Conservation (phyloP, 53 echinoderm and acorn worm species). For the Luidia sarsii region DNA sequence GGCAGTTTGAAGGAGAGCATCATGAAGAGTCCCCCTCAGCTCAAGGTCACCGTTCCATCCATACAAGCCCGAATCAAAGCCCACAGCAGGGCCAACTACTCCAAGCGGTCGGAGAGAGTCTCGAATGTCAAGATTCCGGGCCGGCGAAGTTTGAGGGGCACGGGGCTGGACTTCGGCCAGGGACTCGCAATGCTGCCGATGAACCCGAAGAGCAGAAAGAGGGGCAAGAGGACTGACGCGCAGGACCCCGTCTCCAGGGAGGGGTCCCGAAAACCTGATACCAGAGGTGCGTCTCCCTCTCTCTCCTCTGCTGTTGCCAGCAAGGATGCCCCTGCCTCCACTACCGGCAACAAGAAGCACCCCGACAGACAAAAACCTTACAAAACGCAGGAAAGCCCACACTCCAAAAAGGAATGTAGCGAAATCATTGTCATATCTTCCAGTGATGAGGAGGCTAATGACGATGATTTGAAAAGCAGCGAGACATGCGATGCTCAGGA, state of each 20-base stretch:
- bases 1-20: slow-evolving; percentile 34
- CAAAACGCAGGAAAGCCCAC: too few relatives aligned
- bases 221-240: background rate
- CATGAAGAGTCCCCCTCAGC: slow-evolving; percentile 29
- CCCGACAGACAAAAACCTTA: too few relatives aligned
- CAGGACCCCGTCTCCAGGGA: background rate
- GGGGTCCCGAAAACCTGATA: background rate
- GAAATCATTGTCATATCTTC: slow-evolving; percentile 21
- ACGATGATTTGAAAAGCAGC: background rate
- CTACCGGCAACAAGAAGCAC: background rate
- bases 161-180: slow-evolving; percentile 34
- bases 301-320: background rate
- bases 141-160: slow-evolving; percentile 10
- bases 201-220: background rate
- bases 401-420: too few relatives aligned
- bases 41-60: background rate
- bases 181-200: slow-evolving; percentile 31
- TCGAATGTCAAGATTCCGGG: slow-evolving; percentile 1
- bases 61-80: background rate
- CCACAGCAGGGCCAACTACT: background rate
- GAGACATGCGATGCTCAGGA: background rate
- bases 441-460: slow-evolving; percentile 18
- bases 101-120: slow-evolving; percentile 14
- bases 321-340: background rate
- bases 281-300: background rate